Percentiles rank a stretch among this genome's conserved stretches.
phyloP scores from a whole-genome alignment of 2,797 vertebrate species.

The Champsocephalus esox region DNA sequence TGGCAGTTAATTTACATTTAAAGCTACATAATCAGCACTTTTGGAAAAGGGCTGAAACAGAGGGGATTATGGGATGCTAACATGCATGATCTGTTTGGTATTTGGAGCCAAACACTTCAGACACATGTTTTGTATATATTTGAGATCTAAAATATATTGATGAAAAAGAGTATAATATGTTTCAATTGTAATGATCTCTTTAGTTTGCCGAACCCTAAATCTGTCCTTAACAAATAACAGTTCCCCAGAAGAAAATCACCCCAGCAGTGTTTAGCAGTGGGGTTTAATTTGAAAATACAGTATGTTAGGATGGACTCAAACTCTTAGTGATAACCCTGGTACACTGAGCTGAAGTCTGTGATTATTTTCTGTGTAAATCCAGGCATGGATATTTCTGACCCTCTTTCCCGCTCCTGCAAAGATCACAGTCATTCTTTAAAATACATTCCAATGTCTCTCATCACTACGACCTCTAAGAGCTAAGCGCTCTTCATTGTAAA shows the following conservation, averaged over 20 bases:
- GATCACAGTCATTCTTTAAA: conserved; percentile 2
- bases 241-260: neutral
- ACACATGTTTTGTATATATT: too few species aligned
- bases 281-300: neutral
- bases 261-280: neutral
- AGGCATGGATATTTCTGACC: neutral
- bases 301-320: neutral
- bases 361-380: conserved; percentile 26
- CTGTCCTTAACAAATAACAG: neutral
- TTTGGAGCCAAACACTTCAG: too few species aligned
- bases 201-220: neutral
- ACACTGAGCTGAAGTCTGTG: neutral
- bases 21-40: too few species aligned
- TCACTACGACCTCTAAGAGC: neutral
- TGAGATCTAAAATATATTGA: too few species aligned
- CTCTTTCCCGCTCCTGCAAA: neutral
- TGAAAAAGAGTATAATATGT: neutral
- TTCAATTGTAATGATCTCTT: neutral
- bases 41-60: too few species aligned
- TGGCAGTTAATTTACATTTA: too few species aligned
- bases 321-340: neutral
- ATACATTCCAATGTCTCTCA: neutral
- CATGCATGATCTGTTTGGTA: too few species aligned
- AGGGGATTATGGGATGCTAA: too few species aligned
- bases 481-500: neutral